Conservation (phyloP, 2,888 invertebrate genomes). For the Meiosimyza platycephala region DNA sequence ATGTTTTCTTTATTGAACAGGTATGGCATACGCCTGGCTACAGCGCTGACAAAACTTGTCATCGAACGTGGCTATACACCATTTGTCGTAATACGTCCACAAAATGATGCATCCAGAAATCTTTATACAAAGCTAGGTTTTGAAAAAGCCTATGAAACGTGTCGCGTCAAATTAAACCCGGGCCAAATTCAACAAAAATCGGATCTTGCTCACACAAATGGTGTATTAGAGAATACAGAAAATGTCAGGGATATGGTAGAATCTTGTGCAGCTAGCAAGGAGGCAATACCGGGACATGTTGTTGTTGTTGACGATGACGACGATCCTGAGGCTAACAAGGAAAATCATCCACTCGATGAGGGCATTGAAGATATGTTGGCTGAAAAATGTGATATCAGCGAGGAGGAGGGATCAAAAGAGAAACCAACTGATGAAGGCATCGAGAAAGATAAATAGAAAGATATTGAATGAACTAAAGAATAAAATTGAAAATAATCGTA, state of each 20-base stretch:
- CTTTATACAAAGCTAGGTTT: slow-evolving; percentile 87
- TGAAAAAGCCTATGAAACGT: slow-evolving; percentile 82
- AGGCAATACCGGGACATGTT: slow-evolving; percentile 44
- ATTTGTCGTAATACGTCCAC: slow-evolving; percentile 87
- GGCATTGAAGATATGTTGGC: slow-evolving; percentile 67
- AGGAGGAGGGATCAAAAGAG: slow-evolving; percentile 50
- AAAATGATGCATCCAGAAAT: slow-evolving; percentile 87
- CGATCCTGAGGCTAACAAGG: slow-evolving; percentile 49
- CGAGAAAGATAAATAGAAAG: slow-evolving; percentile 65
- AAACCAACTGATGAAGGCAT: slow-evolving; percentile 64
- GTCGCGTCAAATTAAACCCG: slow-evolving; percentile 81
- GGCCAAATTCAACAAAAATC: slow-evolving; percentile 49
- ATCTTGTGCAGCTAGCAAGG: slow-evolving; percentile 44
- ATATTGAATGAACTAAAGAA: slow-evolving; percentile 41
- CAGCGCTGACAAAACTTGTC: slow-evolving; percentile 75
- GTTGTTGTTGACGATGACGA: slow-evolving; percentile 28
- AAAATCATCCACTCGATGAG: slow-evolving; percentile 59
- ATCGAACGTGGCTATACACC: slow-evolving; percentile 82
- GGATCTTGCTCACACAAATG: slow-evolving; percentile 51
- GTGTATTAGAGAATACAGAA: slow-evolving; percentile 32
- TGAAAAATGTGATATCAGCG: slow-evolving; percentile 67
- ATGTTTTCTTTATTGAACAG: slow-evolving; percentile 47
- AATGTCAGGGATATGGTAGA: background rate
- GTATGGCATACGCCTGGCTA: slow-evolving; percentile 80
- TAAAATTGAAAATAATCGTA: slow-evolving; percentile 9